Conservation (phyloP, 2,797 vertebrate species). For the Onychomys leucogaster region DNA sequence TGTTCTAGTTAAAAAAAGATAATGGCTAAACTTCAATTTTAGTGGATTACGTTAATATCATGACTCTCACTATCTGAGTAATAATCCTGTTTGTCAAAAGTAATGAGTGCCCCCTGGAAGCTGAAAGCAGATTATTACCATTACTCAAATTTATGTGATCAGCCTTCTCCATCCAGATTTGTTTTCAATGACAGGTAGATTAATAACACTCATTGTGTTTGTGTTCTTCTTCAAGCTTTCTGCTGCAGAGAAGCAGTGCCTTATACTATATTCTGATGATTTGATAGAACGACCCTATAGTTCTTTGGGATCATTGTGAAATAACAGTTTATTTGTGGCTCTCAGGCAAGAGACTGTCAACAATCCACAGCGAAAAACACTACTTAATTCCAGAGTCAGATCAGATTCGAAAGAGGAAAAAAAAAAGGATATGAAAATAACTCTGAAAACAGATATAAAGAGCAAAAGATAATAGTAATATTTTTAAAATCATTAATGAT, state of each 20-base stretch:
- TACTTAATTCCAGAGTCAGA: conserved; percentile 20
- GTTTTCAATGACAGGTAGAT: conserved; percentile 68
- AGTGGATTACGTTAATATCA: conserved; percentile 57
- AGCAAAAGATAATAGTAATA: neutral
- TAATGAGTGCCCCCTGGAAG: conserved; percentile 57
- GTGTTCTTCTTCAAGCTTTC: conserved; percentile 42
- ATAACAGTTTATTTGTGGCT: neutral
- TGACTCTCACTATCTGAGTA: neutral
- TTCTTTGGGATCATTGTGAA: conserved; percentile 44
- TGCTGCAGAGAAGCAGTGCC: conserved; percentile 36
- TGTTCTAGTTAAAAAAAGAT: conserved; percentile 49
- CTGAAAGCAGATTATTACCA: conserved; percentile 38
- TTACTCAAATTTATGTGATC: conserved; percentile 72
- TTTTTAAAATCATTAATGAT: neutral
- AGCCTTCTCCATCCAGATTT: neutral
- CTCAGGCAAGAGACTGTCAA: conserved; percentile 30
- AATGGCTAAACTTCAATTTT: conserved; percentile 61
- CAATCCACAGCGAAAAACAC: neutral
- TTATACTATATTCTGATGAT: conserved; percentile 29
- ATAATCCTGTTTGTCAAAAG: conserved; percentile 49
- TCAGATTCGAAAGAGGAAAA: neutral
- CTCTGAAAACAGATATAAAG: neutral
- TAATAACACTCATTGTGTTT: conserved; percentile 63
- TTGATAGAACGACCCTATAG: neutral
- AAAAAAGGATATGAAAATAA: neutral